A percentile compares a stretch with the other conserved stretches of the same genome.
Conservation (phyloP, 2,797 vertebrate species). For the Smutsia gigantea region DNA sequence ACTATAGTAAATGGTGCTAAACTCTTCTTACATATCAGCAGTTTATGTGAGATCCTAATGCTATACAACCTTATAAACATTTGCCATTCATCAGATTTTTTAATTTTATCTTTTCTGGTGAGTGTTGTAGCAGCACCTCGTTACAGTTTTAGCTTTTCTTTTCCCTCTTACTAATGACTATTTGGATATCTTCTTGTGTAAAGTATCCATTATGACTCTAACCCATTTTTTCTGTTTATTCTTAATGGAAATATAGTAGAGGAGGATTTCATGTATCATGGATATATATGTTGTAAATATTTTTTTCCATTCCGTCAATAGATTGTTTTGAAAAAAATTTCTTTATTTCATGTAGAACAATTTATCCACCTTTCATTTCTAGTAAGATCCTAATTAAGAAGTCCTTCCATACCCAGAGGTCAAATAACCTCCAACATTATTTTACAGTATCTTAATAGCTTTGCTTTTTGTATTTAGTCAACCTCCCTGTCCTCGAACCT, state of each 20-base stretch:
- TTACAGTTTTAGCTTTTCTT: not conserved
- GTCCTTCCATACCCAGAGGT: not conserved
- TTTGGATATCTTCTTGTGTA: not conserved
- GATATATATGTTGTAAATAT: not conserved
- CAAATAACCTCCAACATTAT: not conserved
- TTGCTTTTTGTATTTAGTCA: not conserved
- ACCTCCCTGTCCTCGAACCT: not conserved
- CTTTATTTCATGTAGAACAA: not conserved
- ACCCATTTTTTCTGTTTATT: not conserved
- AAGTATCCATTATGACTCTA: not conserved
- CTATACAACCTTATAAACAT: not conserved
- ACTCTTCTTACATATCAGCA: not conserved
- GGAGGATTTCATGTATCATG: not conserved
- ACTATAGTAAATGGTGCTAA: not conserved
- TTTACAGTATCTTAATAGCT: not conserved
- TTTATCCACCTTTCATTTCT: not conserved
- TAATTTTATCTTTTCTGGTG: too few species aligned
- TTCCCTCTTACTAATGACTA: not conserved
- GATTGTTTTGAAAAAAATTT: not conserved
- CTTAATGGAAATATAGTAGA: not conserved
- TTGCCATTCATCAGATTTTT: not conserved
- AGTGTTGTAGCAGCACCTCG: not conserved
- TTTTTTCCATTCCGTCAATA: not conserved
- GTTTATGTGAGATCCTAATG: not conserved
- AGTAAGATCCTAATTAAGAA: not conserved